Conservation (phyloP, 2,888 invertebrate species). For the Lypha dubia region DNA sequence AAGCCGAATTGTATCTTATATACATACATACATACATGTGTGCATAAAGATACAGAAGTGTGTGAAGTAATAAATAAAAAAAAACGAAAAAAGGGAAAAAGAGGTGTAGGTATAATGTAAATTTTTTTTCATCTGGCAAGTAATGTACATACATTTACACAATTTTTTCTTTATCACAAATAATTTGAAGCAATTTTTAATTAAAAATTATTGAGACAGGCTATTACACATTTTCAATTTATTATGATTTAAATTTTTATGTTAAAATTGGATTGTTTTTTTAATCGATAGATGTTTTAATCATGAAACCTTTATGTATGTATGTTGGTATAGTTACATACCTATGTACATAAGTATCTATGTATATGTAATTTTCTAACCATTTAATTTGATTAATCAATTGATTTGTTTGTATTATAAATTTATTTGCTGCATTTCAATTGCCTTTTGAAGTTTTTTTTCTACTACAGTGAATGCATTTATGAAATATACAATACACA, state of each 20-base stretch:
- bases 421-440: constrained; percentile 24
- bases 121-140: constrained; percentile 32
- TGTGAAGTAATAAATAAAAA: constrained; percentile 47
- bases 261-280: background rate
- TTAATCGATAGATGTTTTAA: background rate
- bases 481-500: constrained; percentile 50
- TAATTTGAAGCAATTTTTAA: background rate
- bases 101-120: constrained; percentile 29
- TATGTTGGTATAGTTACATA: background rate
- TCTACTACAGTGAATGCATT: constrained; percentile 28
- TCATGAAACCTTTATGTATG: background rate
- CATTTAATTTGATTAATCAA: constrained; percentile 36
- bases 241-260: background rate
- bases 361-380: background rate
- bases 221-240: background rate
- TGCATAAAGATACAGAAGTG: constrained; percentile 6
- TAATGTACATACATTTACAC: background rate
- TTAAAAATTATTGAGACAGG: background rate
- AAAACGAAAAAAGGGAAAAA: constrained; percentile 29
- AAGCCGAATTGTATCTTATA: constrained; percentile 51
- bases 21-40: constrained; percentile 28
- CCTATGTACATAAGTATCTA: background rate
- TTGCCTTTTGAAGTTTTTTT: constrained; percentile 24
- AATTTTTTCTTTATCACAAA: constrained; percentile 7
- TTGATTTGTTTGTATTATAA: constrained; percentile 13